phyloP scores from a whole-genome alignment of 1,140 invertebrate species.

The Orchesella cincta region DNA sequence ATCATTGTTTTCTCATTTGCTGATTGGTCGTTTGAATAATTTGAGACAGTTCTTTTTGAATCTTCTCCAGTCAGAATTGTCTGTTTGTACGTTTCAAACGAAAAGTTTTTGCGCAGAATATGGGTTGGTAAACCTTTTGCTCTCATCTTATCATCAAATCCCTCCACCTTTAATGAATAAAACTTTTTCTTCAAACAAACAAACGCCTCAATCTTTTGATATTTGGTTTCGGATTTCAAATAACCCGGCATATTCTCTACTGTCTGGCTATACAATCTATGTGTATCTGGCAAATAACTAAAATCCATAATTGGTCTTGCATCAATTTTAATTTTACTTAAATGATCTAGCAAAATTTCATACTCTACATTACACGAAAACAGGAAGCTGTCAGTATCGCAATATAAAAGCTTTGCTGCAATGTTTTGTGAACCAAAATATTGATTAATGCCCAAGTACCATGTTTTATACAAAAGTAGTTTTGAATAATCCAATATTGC shows the following conservation, averaged over 20 bases:
- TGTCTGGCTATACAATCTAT: background rate
- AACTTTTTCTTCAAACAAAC: background rate
- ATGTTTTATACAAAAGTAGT: background rate
- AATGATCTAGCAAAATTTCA: background rate
- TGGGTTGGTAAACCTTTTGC: too few relatives aligned
- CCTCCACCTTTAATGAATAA: background rate
- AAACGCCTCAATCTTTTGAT: background rate
- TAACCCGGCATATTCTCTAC: background rate
- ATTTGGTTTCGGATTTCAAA: background rate
- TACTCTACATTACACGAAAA: background rate
- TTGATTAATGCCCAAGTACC: background rate
- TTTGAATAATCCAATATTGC: background rate
- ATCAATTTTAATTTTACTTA: background rate
- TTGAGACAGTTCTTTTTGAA: background rate
- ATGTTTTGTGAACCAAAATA: background rate
- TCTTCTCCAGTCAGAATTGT: background rate
- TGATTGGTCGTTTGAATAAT: background rate
- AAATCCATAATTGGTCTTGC: background rate
- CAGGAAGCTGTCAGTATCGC: background rate
- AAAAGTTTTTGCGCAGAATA: background rate
- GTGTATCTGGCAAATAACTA: background rate
- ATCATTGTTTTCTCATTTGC: background rate
- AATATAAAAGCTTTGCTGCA: background rate
- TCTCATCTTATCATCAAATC: background rate
- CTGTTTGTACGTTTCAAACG: background rate